These are phyloP conservation scores for Bombus superbus DNA, from an alignment of 1,140 invertebrate genomes.

Conservation along the genomic window DNA sequence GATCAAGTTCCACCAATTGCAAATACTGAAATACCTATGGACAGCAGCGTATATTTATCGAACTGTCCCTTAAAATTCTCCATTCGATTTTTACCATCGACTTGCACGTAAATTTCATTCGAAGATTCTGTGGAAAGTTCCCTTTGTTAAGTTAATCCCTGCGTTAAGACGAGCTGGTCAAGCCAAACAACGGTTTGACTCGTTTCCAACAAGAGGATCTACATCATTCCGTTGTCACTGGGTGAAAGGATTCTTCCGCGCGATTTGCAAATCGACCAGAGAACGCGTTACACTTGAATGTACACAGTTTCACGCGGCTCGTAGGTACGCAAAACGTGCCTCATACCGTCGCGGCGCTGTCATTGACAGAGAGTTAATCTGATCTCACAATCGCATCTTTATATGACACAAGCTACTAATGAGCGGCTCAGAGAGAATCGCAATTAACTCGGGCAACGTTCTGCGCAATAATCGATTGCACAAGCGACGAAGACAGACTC, in stretches of 20 bases:
- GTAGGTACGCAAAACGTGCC: background rate
- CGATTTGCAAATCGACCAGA: constrained; percentile 11
- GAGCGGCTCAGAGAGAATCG: constrained; percentile 1
- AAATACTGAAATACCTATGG: too few relatives aligned
- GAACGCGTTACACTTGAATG: background rate
- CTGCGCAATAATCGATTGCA: background rate
- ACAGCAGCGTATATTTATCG: too few relatives aligned
- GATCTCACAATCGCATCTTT: background rate
- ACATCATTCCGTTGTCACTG: background rate
- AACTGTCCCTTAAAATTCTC: too few relatives aligned
- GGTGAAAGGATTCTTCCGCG: constrained; percentile 24
- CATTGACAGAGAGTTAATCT: background rate
- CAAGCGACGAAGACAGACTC: background rate
- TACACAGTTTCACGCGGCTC: constrained; percentile 6
- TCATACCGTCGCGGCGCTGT: background rate
- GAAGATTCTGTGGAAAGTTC: too few relatives aligned
- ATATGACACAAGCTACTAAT: background rate
- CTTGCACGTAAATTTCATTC: too few relatives aligned
- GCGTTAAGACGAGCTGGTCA: background rate
- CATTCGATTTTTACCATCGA: too few relatives aligned
- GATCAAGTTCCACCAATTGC: too few relatives aligned
- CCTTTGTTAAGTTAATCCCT: too few relatives aligned
- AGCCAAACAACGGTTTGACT: background rate
- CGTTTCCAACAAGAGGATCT: constrained; percentile 5
- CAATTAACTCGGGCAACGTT: constrained; percentile 14